Conservation (phyloP, 2,113 vertebrate genomes). For the Cairina moschata region DNA sequence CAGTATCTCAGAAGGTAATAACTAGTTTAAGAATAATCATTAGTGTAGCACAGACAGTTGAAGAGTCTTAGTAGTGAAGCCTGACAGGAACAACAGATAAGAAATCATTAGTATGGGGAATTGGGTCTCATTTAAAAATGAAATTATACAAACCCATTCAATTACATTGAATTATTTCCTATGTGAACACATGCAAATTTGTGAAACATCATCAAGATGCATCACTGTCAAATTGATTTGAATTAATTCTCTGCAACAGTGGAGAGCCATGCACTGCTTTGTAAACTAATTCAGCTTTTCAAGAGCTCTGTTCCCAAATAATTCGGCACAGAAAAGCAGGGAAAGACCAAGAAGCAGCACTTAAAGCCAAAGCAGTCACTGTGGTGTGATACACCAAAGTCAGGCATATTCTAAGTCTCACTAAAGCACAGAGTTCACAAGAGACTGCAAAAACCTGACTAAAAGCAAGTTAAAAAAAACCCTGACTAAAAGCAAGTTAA, state of each 20-base stretch:
- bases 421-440: not conserved
- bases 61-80: not conserved
- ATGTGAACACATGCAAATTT: not conserved
- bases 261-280: not conserved
- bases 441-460: not conserved
- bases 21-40: not conserved
- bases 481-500: not conserved
- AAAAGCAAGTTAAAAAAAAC: not conserved
- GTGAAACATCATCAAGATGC: not conserved
- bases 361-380: not conserved
- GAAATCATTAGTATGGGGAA: not conserved
- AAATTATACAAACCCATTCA: not conserved
- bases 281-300: not conserved
- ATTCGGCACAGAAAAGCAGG: not conserved
- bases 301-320: not conserved
- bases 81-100: not conserved
- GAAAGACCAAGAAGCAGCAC: not conserved
- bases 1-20: not conserved
- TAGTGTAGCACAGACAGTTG: not conserved
- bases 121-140: slow-evolving; percentile 5
- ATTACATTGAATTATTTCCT: slow-evolving; percentile 9
- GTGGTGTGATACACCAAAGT: not conserved
- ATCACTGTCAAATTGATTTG: not conserved
- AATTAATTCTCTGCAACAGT: not conserved
- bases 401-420: not conserved